Base-by-base conservation (phyloP, 64 coral and sea anemone genomes). In the Astreopora myriophthalma region DNA sequence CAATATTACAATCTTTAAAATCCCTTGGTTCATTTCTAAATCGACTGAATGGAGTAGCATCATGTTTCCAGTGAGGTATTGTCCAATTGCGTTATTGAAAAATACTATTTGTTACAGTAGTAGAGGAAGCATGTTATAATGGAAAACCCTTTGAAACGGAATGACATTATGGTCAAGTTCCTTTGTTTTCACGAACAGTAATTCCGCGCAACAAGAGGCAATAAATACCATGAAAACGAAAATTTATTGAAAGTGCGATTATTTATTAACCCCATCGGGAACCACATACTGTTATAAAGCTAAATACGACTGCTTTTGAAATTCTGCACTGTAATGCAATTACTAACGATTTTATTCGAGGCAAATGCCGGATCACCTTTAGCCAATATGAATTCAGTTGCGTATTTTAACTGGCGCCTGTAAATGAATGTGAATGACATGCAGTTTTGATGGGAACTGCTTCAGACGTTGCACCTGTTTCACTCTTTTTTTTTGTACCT, bases 241-340 rank as follows among this genome's bases (percentile, higher is more conserved):
- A 83, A 83, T 83, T 83, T 83, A 83, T 39, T 33, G 22, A 83
- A 83, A 83, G n/a, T 83, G n/a, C 57, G 57, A 83, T 83, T 83
- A 63, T 33, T 64, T n/a, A n/a, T n/a, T 83, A 17, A 62, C 64
- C 52, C 9, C 30, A 38, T 49, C 52, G 29, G 79, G 57, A 65
- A 83, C 79, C 78, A 83, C 1, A 29, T 16, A 27, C 55, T 22
- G 79, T 38, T 65, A 9, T 38, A 24, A 65, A 11, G 57, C 31
- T 38, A 31, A 83, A 24, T 26, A 10, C 4, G 55, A 28, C 19
- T 38, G 32, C 11, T 57, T 83, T 83, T 64, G 31, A 83, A 64
- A 83, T 39, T 83, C n/a, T 12, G 33, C n/a, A n/a, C 57, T 2
- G 17, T 24, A 36, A 83, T 83, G 5, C 8, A 83, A 83, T 83